These are phyloP conservation scores for Motacilla tschutschensis DNA, from an alignment of 2,113 vertebrate genomes.

Conservation along the genomic window DNA sequence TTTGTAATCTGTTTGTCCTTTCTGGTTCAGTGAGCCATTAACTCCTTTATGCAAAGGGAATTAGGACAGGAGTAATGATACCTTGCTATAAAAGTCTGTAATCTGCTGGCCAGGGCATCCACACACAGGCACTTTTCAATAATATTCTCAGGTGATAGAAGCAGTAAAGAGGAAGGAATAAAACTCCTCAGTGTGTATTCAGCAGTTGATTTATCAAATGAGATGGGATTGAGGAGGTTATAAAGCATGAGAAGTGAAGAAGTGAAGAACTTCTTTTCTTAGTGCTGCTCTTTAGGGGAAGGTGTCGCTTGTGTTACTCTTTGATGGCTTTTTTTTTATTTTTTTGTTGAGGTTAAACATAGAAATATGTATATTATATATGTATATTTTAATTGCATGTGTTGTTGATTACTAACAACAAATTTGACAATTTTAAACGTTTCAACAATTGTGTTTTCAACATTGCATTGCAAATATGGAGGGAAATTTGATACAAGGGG, in stretches of 20 bases:
- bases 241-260: not conserved
- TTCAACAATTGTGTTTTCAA: not conserved
- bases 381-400: not conserved
- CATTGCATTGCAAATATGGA: not conserved
- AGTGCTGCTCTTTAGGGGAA: not conserved
- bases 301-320: not conserved
- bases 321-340: not conserved
- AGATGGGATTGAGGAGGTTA: not conserved
- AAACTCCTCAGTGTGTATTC: not conserved
- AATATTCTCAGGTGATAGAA: not conserved
- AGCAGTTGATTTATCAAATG: not conserved
- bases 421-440: not conserved
- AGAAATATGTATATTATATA: not conserved
- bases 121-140: not conserved
- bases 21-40: slow-evolving; percentile 6
- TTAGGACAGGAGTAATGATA: not conserved
- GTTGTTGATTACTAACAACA: not conserved
- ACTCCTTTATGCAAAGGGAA: slow-evolving; percentile 13
- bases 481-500: not conserved
- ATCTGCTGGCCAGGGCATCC: not conserved
- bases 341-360: not conserved
- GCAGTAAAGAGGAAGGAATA: not conserved
- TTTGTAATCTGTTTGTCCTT: slow-evolving; percentile 12
- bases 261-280: not conserved
- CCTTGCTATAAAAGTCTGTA: not conserved